Base-by-base conservation (phyloP, 1,140 invertebrate genomes). In the Cepaea nemoralis region DNA sequence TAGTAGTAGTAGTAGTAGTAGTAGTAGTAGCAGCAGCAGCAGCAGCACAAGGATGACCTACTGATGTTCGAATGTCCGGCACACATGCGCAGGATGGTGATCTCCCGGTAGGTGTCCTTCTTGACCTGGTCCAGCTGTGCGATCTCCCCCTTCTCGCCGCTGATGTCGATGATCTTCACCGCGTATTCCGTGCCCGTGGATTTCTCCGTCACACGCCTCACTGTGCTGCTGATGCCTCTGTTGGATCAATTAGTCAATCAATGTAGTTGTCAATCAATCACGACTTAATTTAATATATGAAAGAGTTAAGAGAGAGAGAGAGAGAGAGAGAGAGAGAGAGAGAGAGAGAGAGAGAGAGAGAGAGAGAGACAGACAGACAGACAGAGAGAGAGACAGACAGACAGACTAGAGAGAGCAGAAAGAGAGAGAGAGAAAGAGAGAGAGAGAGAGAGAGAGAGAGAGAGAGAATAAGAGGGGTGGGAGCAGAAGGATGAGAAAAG, bases 111-210 rank as follows among this genome's bases (percentile, higher is more conserved):
- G 0, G 98, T 99, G 69, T 97, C 95, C 89, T 97, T 95, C 55
- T 88, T 87, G 71, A 85, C 83, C 78, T 92, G 89, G 55, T 91
- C 88, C 94, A 94, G 95, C 73, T 90, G 83, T 40, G 87, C 84
- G 10, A 87, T 55, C 92, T 93, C 95, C 76, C 94, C 94, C 59
- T 94, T 94, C 91, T 98, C 97, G 81, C 94, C 95, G 91, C 96
- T 98, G 86, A 99, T 94, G 92, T 99, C 99, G 88, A 99, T 99
- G 84, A 99, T 99, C 93, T 99, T 99, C 19, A 97, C 98, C 1
- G 99, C 98, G 94, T 95, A 99, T 89, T 97, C 96, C 86, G 94
- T 94, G 19, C 97, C 97, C 8, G 97, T 99, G 91, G 97, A 96
- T 92, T 99, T 99, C 92, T 99, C 98, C 88, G 99, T 95, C 91